phyloP scores from a whole-genome alignment of 1,140 invertebrate species.

The Gonatopus flavifemur region DNA sequence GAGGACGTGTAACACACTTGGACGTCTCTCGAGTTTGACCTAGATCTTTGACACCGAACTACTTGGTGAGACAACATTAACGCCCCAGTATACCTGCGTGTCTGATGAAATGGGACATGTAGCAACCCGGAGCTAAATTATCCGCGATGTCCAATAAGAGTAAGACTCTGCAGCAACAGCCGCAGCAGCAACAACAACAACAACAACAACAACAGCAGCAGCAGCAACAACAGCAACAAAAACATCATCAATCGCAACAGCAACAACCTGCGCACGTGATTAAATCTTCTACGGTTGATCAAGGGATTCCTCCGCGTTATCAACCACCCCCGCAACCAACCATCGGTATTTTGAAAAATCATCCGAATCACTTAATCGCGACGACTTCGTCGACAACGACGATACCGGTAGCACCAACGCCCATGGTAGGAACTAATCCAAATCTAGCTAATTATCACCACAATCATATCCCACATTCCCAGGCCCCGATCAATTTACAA shows the following conservation, averaged over 20 bases:
- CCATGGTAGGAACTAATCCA: slow-evolving; percentile 48
- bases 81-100: slow-evolving; percentile 24
- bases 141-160: slow-evolving; percentile 58
- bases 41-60: slow-evolving; percentile 41
- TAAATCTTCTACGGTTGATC: slow-evolving; percentile 42
- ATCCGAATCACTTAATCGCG: slow-evolving; percentile 37
- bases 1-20: no score
- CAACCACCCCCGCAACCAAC: slow-evolving; percentile 66
- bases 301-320: slow-evolving; percentile 63
- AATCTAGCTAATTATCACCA: slow-evolving; percentile 51
- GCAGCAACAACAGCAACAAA: slow-evolving; percentile 29
- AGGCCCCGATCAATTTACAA: slow-evolving; percentile 18
- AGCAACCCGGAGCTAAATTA: slow-evolving; percentile 47
- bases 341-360: slow-evolving; percentile 61
- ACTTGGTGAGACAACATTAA: slow-evolving; percentile 23
- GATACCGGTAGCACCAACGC: slow-evolving; percentile 27
- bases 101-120: slow-evolving; percentile 53
- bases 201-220: slow-evolving; percentile 26
- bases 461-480: slow-evolving; percentile 27
- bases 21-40: slow-evolving; percentile 37
- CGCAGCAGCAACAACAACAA: slow-evolving; percentile 33
- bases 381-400: slow-evolving; percentile 45
- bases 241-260: slow-evolving; percentile 20
- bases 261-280: slow-evolving; percentile 35
- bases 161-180: slow-evolving; percentile 49